Percentiles rank a stretch among this genome's conserved stretches.
These are phyloP conservation scores for Palythoa grandiflora DNA, from an alignment of 92 coral and sea anemone genomes.

Conservation along the genomic window DNA sequence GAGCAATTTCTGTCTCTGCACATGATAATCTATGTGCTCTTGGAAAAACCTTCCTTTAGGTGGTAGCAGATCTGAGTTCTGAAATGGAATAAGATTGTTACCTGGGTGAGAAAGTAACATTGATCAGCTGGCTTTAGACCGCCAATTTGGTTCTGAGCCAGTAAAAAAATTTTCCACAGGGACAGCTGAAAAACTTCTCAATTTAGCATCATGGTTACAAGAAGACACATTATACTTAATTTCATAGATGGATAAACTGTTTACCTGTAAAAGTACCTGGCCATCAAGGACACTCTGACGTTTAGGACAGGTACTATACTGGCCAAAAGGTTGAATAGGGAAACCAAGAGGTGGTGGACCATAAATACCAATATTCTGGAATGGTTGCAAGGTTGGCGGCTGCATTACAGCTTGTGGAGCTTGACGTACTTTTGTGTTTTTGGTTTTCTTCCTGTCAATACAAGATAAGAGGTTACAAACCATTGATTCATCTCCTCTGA, in stretches of 20 bases:
- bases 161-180: no score
- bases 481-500: not conserved
- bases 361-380: not conserved
- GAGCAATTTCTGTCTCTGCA: slow-evolving; percentile 42
- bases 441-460: not conserved
- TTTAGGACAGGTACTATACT: not conserved
- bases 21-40: slow-evolving; percentile 63
- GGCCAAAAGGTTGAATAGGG: not conserved
- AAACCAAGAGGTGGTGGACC: not conserved
- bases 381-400: slow-evolving; percentile 1
- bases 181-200: not conserved
- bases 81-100: not conserved
- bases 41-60: no score
- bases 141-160: no score
- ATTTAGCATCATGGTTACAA: not conserved
- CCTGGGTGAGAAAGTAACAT: no score
- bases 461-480: not conserved
- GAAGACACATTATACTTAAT: no score
- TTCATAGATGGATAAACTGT: not conserved
- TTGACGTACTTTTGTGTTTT: not conserved
- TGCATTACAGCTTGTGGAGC: not conserved
- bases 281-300: not conserved
- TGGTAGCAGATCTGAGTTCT: slow-evolving; percentile 18
- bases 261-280: slow-evolving; percentile 35
- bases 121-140: no score